phyloP scores from a whole-genome alignment of 2,113 vertebrate species.

The Microtus oregoni region DNA sequence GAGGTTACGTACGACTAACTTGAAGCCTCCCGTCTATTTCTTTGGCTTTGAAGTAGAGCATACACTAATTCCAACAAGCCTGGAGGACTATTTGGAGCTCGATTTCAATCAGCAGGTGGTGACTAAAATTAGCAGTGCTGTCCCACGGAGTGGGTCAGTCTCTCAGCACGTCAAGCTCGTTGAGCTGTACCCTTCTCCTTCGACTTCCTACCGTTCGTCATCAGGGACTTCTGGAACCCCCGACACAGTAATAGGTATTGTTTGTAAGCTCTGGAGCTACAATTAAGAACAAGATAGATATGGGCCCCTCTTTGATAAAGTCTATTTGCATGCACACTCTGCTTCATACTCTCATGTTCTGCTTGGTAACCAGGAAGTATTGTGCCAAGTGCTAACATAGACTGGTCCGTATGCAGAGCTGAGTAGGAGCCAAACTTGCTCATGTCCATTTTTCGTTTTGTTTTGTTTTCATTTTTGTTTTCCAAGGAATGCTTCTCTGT shows the following conservation, averaged over 20 bases:
- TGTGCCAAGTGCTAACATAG: not conserved
- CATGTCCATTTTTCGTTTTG: not conserved
- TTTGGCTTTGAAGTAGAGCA: constrained; percentile 55
- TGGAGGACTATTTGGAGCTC: constrained; percentile 39
- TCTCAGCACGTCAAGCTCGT: not conserved
- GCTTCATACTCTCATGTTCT: too few relatives aligned
- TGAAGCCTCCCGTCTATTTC: not conserved
- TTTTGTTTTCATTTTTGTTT: not conserved
- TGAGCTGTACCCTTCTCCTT: constrained; percentile 20
- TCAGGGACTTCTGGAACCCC: not conserved
- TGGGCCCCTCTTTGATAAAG: not conserved
- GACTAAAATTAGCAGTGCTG: constrained; percentile 72
- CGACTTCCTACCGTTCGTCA: constrained; percentile 6
- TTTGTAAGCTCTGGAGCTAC: not conserved
- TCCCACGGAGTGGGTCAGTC: not conserved
- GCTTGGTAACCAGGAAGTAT: not conserved
- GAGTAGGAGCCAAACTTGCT: not conserved
- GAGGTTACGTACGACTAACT: not conserved
- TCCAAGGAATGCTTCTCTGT: not conserved
- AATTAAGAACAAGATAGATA: not conserved
- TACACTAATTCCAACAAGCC: constrained; percentile 64
- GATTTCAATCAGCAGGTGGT: constrained; percentile 65
- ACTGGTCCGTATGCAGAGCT: not conserved
- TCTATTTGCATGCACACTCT: not conserved
- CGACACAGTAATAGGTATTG: not conserved